Base-by-base conservation (phyloP, 2,797 vertebrate genomes). In the Delichon dasypus region DNA sequence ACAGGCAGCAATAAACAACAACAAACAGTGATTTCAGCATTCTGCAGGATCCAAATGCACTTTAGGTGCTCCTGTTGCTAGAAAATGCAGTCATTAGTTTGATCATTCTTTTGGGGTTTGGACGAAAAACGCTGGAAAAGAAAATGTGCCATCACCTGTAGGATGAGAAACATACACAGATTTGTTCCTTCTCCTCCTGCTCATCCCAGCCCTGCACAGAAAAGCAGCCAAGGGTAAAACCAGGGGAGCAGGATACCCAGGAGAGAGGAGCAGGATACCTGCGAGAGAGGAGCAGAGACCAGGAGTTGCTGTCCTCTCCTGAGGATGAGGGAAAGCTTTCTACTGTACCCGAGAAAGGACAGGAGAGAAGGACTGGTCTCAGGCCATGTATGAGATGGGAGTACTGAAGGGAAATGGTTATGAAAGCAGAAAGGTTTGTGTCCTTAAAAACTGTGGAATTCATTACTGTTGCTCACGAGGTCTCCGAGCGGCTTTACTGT, bases 311-410 rank as follows among this genome's bases (percentile, higher is more conserved):
- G 30, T n/a, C 53, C 36, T 50, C 34, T 47, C 10, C 54, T 2
- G 2, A 9, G 30, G 44, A 62, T 5, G 36, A 74, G 19, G 20
- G 42, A 57, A 82, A 93, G 38, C 15, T 86, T 89, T 48, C 34
- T 32, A 1, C 30, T 23, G 2, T 1, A 11, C 38, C 32, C 0
- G 1, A 32, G 30, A 27, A 42, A 68, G 34, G 53, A n/a, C 67
- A 70, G 73, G 50, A 66, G 26, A 18, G n/a, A 61, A 71, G 45
- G 42, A 20, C 45, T 25, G 38, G n/a, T 75, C 68, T 65, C 85
- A 72, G 79, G 45, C 51, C 21, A 8, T 2, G 5, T 17, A 75
- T 13, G 57, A 85, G 61, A 32, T 54, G 42, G 68, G 54, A 57
- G 25, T 25, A 44, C 25, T n/a, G 65, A 73, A 57, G 53, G 21